phyloP scores from a whole-genome alignment of 2,113 vertebrate species.

The Pseudorhombus dupliciocellatus region DNA sequence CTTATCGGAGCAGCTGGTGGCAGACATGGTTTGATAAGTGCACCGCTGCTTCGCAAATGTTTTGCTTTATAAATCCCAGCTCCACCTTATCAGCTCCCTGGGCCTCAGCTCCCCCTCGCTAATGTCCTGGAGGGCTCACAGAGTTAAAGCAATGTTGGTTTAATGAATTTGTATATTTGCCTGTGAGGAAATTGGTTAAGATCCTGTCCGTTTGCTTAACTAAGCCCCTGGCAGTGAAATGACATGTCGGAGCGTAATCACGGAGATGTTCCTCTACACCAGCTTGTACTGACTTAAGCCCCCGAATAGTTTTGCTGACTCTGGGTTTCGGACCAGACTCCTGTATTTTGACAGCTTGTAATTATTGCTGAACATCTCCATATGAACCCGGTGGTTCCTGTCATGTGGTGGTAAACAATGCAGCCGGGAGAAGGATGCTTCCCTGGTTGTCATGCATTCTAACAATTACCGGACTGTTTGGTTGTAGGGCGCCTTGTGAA shows the following conservation, averaged over 20 bases:
- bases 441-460: slow-evolving; percentile 37
- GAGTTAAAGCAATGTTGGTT: slow-evolving; percentile 30
- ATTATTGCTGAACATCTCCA: slow-evolving; percentile 23
- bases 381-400: slow-evolving; percentile 22
- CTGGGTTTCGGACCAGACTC: slow-evolving; percentile 23
- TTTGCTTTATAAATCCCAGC: slow-evolving; percentile 3
- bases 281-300: background rate
- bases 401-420: slow-evolving; percentile 39
- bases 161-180: slow-evolving; percentile 40
- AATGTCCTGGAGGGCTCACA: background rate
- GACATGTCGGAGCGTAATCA: slow-evolving; percentile 31
- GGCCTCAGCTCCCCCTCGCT: background rate
- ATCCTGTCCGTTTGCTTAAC: slow-evolving; percentile 34
- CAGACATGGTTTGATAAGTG: background rate
- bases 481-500: slow-evolving; percentile 20
- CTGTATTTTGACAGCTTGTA: slow-evolving; percentile 2
- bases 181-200: slow-evolving; percentile 59
- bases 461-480: slow-evolving; percentile 38
- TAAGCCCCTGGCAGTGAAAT: slow-evolving; percentile 28
- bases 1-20: background rate
- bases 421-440: slow-evolving; percentile 11
- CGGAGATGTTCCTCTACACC: slow-evolving; percentile 28
- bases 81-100: slow-evolving; percentile 9
- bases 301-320: background rate
- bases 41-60: background rate